Evolutionary conservation across 2,888 invertebrate species (phyloP).

Genomic region (Phrixothrix hirtus): DNA sequence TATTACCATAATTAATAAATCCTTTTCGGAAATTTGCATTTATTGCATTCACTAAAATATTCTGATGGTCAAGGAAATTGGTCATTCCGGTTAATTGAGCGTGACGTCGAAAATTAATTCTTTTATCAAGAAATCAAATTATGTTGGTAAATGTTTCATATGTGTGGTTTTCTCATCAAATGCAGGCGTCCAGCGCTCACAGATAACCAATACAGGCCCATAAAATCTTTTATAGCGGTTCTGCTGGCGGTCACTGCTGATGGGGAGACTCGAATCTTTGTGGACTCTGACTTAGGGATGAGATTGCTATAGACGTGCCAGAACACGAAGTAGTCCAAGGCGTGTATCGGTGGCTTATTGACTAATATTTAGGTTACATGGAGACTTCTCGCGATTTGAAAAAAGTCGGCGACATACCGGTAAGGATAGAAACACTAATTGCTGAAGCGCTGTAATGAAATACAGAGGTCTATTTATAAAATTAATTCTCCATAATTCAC

Average conservation of each 20-base stretch:
- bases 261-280: slow-evolving; percentile 19
- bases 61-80: not conserved
- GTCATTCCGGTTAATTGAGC: slow-evolving; percentile 13
- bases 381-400: slow-evolving; percentile 1
- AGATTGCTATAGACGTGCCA: slow-evolving; percentile 16
- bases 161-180: slow-evolving; percentile 33
- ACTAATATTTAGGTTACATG: slow-evolving; percentile 22
- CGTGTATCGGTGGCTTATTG: slow-evolving; percentile 33
- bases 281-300: slow-evolving; percentile 21
- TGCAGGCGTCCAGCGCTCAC: slow-evolving; percentile 33
- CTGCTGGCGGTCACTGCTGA: slow-evolving; percentile 22
- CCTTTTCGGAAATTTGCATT: not conserved
- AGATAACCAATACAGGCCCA: slow-evolving; percentile 44
- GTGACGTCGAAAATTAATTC: slow-evolving; percentile 19
- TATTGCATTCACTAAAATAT: too few relatives aligned
- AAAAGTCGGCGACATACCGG: not conserved
- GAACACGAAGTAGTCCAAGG: slow-evolving; percentile 26
- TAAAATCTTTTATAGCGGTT: slow-evolving; percentile 43
- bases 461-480: too few relatives aligned
- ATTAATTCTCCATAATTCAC: too few relatives aligned
- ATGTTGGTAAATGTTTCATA: slow-evolving; percentile 31
- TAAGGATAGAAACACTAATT: too few relatives aligned
- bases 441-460: too few relatives aligned
- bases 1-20: not conserved
- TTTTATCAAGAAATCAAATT: slow-evolving; percentile 31